These are phyloP conservation scores for Bagarius yarrelli DNA, from an alignment of 2,113 vertebrate genomes.

Conservation along the genomic window DNA sequence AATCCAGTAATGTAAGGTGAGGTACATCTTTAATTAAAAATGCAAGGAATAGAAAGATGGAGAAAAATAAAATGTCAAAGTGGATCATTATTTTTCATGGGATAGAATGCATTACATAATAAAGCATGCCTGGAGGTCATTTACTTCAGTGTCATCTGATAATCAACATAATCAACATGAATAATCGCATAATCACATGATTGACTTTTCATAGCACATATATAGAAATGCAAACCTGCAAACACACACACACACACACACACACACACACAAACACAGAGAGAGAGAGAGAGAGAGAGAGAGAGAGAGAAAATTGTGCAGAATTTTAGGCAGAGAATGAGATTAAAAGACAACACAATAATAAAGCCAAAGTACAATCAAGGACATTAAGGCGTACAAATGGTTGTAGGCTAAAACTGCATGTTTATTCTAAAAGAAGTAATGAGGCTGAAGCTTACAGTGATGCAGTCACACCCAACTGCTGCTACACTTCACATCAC, in stretches of 20 bases:
- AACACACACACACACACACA: not conserved
- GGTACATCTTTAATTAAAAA: not conserved
- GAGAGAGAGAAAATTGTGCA: too few species aligned
- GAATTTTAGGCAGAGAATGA: not conserved
- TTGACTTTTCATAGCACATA: not conserved
- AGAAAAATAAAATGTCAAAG: not conserved
- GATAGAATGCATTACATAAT: not conserved
- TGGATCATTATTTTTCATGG: not conserved
- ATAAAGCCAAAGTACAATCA: not conserved
- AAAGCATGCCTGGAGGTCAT: not conserved
- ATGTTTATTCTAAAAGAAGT: not conserved
- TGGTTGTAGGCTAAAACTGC: not conserved
- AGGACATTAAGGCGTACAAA: not conserved
- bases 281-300: too few species aligned
- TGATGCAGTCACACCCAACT: not conserved
- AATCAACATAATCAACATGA: not conserved
- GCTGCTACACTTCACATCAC: not conserved
- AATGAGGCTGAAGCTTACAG: conserved; percentile 3
- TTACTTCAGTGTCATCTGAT: not conserved
- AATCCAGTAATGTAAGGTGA: not conserved
- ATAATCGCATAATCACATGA: not conserved
- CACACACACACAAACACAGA: not conserved
- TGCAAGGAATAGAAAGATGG: not conserved
- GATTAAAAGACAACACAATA: not conserved
- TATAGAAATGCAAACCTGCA: not conserved